A percentile compares a stretch with the other conserved stretches of the same genome.
Evolutionary conservation across 2,113 vertebrate species (phyloP).

Genomic region (Pelecanoides urinatrix): DNA sequence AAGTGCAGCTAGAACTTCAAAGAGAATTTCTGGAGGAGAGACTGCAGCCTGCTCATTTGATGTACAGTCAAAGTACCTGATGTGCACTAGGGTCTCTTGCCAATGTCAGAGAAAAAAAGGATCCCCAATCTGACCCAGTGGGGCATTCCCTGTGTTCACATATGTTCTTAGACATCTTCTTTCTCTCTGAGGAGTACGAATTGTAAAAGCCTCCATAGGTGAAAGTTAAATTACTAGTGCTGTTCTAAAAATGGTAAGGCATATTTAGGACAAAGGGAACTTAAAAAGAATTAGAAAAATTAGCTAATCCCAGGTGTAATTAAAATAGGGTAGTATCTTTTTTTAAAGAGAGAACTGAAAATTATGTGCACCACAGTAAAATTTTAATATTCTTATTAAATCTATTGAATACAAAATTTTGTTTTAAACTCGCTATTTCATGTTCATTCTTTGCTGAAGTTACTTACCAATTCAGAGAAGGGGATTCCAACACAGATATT

Average conservation of each 20-base stretch:
- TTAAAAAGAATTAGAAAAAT: background rate
- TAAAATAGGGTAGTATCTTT: background rate
- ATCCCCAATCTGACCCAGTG: background rate
- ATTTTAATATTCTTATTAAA: background rate
- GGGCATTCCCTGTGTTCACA: background rate
- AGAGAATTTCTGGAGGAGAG: background rate
- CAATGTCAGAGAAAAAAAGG: background rate
- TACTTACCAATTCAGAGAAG: background rate
- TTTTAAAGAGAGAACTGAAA: background rate
- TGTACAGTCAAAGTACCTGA: background rate
- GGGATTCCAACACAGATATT: background rate
- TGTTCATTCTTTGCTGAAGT: background rate
- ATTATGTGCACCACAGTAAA: background rate
- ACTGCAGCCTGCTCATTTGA: background rate
- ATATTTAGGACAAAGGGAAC: background rate
- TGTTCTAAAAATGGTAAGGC: background rate
- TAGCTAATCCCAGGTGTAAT: background rate
- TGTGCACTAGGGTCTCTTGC: background rate
- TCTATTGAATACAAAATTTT: background rate
- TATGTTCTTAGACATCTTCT: background rate
- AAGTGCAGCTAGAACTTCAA: background rate
- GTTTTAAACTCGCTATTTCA: background rate
- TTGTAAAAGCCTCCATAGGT: background rate
- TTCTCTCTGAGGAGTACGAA: background rate
- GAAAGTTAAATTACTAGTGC: background rate